phyloP scores from a whole-genome alignment of 2,113 vertebrate species.

The Acinonyx jubatus region DNA sequence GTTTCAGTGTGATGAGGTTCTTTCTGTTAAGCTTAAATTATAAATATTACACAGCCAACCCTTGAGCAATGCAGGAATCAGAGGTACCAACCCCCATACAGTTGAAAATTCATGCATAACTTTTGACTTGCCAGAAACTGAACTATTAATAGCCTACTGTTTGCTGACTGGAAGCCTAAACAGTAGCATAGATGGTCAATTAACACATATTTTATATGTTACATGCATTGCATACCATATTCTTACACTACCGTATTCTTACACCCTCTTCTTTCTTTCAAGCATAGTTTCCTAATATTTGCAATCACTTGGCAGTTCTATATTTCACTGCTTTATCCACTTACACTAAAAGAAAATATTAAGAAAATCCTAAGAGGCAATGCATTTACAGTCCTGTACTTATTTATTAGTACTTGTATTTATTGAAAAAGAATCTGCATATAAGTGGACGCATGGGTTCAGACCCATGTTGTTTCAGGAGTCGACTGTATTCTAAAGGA shows the following conservation, averaged over 20 bases:
- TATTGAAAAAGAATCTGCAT: neutral
- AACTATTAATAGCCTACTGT: neutral
- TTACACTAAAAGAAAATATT: neutral
- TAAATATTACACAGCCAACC: neutral
- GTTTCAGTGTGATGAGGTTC: neutral
- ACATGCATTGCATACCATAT: neutral
- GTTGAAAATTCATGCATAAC: neutral
- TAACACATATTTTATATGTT: neutral
- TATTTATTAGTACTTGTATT: neutral
- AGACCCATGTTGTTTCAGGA: neutral
- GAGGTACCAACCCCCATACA: neutral
- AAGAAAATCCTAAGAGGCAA: neutral
- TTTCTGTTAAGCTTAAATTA: neutral
- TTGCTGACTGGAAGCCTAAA: neutral
- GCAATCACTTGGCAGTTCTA: constrained; percentile 36
- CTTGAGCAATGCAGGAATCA: neutral
- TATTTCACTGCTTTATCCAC: constrained; percentile 59
- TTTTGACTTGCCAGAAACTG: neutral
- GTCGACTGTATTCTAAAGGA: neutral
- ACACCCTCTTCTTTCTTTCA: constrained; percentile 47
- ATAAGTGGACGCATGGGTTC: neutral
- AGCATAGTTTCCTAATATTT: constrained; percentile 64
- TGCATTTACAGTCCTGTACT: neutral
- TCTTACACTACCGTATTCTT: neutral
- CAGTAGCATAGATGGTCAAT: neutral